Conservation (phyloP, 2,888 invertebrate genomes). For the Gymnoscelis rufifasciata region DNA sequence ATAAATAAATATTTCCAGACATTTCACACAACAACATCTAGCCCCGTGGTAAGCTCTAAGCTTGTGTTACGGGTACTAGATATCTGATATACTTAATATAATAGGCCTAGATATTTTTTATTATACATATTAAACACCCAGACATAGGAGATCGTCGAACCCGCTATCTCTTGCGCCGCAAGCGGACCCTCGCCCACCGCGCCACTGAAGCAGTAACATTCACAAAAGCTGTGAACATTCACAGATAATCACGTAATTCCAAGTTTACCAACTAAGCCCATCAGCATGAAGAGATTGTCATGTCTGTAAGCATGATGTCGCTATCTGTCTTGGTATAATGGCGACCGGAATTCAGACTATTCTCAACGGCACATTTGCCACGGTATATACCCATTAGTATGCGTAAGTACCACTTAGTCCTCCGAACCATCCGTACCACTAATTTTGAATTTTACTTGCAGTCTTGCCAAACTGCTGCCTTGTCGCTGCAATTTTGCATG, state of each 20-base stretch:
- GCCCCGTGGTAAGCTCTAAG: no score
- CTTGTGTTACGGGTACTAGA: no score
- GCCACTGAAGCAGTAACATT: no score
- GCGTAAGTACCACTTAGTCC: conserved; percentile 23
- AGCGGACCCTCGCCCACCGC: no score
- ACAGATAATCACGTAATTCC: conserved; percentile 6
- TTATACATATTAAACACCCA: no score
- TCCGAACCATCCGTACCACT: conserved; percentile 13
- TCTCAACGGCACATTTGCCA: conserved; percentile 23
- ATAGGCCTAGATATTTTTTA: no score
- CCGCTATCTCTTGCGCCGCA: no score
- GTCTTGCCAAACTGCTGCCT: conserved; percentile 15
- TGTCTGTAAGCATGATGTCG: conserved; percentile 18
- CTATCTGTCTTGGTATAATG: conserved; percentile 18
- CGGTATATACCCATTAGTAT: conserved; percentile 22
- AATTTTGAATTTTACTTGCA: conserved; percentile 18
- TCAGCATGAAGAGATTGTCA: conserved; percentile 13
- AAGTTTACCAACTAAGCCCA: conserved; percentile 8
- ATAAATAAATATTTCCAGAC: no score
- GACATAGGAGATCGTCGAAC: no score
- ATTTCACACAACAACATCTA: no score
- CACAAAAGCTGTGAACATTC: no score
- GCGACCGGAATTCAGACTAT: conserved; percentile 20
- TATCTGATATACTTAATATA: no score
- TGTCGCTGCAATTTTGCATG: conserved; percentile 14